phyloP scores from a whole-genome alignment of 2,797 vertebrate genomes.

The Labroides dimidiatus region DNA sequence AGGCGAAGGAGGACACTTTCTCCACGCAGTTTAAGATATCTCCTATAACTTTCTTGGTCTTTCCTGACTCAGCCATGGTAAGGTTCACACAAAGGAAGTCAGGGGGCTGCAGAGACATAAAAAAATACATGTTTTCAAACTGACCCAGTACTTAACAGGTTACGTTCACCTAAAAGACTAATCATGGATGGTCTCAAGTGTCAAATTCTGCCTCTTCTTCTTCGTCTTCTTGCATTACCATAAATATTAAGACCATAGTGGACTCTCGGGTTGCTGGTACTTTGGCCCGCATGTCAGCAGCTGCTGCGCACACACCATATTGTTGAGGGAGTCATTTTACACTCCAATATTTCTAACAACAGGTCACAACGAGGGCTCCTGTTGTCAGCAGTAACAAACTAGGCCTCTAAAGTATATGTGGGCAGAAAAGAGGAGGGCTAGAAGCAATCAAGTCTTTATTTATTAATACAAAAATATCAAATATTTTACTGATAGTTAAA shows the following conservation, averaged over 20 bases:
- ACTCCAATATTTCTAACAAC: conserved; percentile 32
- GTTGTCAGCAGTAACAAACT: neutral
- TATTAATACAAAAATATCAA: neutral
- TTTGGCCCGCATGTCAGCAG: conserved; percentile 36
- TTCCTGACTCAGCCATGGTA: conserved; percentile 77
- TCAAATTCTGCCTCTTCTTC: neutral
- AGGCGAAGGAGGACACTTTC: conserved; percentile 82
- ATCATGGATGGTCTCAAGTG: conserved; percentile 6
- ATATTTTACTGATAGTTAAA: neutral
- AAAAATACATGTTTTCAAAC: neutral
- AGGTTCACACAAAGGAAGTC: conserved; percentile 24
- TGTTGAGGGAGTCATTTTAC: conserved; percentile 47
- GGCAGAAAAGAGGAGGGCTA: neutral
- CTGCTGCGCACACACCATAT: conserved; percentile 18
- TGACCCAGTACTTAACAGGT: neutral
- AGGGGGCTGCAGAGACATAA: conserved; percentile 27
- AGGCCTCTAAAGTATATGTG: neutral
- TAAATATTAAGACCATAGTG: conserved; percentile 1
- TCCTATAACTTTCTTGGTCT: conserved; percentile 76
- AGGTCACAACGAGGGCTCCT: conserved; percentile 7
- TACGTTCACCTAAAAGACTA: neutral
- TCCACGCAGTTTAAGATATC: conserved; percentile 80
- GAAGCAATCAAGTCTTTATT: neutral
- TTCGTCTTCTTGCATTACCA: neutral
- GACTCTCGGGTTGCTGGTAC: conserved; percentile 10